Evolutionary conservation across 2,888 invertebrate species (phyloP), one percentile per base, ranked within the genome.

Genomic region (Aporophyla nigra): DNA sequence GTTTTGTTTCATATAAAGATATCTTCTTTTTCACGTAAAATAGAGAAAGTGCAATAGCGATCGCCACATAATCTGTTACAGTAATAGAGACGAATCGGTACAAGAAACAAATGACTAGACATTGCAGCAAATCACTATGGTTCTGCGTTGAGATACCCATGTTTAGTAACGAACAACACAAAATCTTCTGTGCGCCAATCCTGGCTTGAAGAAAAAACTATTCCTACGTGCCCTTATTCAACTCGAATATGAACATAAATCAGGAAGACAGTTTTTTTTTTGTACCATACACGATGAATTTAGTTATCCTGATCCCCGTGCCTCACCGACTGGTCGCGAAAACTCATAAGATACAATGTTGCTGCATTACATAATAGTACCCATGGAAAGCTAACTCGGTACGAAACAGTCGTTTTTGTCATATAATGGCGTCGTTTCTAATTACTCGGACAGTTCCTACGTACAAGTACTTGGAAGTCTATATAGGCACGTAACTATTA

Each of bases 381-480:
- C n/a, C 24, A n/a, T 6, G 19, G 16, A 24, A 24, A 27, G 56
- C 53, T 9, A 24, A 56, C 61, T 61, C 61, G 70, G 21, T 19
- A 10, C 16, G 5, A 9, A 51, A 43, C n/a, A 56, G 53, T 14
- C 27, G 46, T 76, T 62, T 51, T 46, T 43, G 24, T 49, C 19
- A 67, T 27, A 27, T 62, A 63, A 71, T 76, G 63, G 21, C 62
- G 51, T 78, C 59, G 43, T 53, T 72, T 77, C 77, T 65, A 68
- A 74, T 76, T 51, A 78, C 62, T 59, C 27, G 62, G 14, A 46
- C 27, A 72, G 51, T 51, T 69, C 49, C 21, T 27, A 21, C 14
- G 33, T 51, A 43, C 46, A 21, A 19, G 9, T 43, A 24, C 43
- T 19, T 65, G 19, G 12, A 19, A 12, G 46, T 12, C 5, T 19